Conservation (phyloP, 2,113 vertebrate species). For the Mohoua ochrocephala region DNA sequence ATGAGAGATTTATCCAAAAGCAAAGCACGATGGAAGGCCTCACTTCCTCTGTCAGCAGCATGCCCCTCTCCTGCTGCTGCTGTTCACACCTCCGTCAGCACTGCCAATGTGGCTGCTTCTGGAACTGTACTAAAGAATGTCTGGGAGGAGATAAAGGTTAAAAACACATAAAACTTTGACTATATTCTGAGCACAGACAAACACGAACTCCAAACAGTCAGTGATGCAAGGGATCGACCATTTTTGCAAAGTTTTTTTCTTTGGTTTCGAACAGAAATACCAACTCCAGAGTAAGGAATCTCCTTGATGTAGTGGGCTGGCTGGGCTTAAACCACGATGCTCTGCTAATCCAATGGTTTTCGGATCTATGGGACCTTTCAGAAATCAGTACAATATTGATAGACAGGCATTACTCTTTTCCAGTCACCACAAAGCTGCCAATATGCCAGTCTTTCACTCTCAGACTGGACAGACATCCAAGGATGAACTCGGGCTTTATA, state of each 20-base stretch:
- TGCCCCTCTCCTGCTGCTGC: background rate
- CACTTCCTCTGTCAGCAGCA: background rate
- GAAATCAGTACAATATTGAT: background rate
- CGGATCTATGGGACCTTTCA: background rate
- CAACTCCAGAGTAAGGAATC: background rate
- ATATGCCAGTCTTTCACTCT: background rate
- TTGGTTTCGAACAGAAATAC: background rate
- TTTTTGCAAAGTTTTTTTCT: background rate
- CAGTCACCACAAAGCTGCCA: background rate
- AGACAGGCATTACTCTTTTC: background rate
- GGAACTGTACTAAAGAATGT: background rate
- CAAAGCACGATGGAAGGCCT: background rate
- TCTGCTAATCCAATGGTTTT: background rate
- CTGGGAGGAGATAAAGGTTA: background rate
- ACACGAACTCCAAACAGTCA: background rate
- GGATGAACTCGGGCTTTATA: background rate
- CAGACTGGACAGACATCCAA: background rate
- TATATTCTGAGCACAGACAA: background rate
- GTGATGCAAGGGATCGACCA: background rate
- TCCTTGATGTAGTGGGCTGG: background rate
- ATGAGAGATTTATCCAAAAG: background rate
- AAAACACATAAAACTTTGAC: background rate
- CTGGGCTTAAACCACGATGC: rapidly evolving
- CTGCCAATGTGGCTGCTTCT: background rate
- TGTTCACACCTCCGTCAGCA: background rate